Conservation (phyloP, 2,113 vertebrate genomes). For the Anguilla rostrata region DNA sequence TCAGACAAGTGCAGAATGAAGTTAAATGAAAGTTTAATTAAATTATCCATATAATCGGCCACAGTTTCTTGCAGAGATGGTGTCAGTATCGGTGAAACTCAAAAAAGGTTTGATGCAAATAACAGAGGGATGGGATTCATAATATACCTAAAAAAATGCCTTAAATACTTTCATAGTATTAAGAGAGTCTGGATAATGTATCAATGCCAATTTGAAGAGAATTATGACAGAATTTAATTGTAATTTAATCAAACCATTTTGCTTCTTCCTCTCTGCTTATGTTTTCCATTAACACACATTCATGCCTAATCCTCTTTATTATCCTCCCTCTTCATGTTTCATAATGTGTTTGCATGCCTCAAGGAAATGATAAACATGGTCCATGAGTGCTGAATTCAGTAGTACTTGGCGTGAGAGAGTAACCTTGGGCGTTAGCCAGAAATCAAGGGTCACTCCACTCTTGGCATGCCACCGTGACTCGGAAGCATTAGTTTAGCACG, state of each 20-base stretch:
- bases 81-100: background rate
- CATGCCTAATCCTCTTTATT: background rate
- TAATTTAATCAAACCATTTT: background rate
- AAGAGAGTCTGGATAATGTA: background rate
- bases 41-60: background rate
- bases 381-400: background rate
- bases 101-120: background rate
- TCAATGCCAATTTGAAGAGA: background rate
- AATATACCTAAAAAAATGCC: background rate
- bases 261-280: background rate
- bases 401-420: background rate
- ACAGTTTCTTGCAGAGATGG: background rate
- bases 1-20: background rate
- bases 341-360: background rate
- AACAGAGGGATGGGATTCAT: background rate
- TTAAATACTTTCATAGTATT: background rate
- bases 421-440: background rate
- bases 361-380: background rate
- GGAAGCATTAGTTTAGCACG: background rate
- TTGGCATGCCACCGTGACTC: background rate
- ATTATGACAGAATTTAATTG: background rate
- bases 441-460: background rate
- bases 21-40: background rate
- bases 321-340: background rate
- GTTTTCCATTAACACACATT: background rate